Percentiles rank a stretch among this genome's conserved stretches.
Evolutionary conservation across 2,797 vertebrate genomes (phyloP).

Genomic region (Pygocentrus nattereri): DNA sequence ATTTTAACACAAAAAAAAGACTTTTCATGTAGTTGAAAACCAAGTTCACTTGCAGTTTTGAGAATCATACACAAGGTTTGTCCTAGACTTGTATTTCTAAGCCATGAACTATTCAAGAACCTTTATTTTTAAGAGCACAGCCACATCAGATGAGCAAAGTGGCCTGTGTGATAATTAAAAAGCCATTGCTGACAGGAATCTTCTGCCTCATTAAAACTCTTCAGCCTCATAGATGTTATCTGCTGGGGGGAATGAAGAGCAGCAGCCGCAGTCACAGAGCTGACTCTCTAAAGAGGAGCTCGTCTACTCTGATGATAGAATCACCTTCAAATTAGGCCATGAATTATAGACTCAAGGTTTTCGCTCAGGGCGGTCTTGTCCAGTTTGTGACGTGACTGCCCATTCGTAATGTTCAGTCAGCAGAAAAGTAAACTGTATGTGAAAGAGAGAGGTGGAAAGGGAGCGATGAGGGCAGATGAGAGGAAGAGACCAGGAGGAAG

Average conservation of each 20-base stretch:
- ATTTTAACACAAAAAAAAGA: no score
- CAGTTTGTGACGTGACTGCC: constrained; percentile 39
- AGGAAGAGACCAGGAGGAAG: background rate
- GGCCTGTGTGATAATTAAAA: constrained; percentile 72
- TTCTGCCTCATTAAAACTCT: constrained; percentile 71
- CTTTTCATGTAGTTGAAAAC: no score
- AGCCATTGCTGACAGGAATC: constrained; percentile 55
- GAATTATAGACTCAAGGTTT: constrained; percentile 68
- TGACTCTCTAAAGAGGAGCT: constrained; percentile 53
- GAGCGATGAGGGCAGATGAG: background rate
- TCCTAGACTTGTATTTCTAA: no score
- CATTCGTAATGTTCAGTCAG: constrained; percentile 34
- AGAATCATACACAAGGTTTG: no score
- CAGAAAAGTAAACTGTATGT: constrained; percentile 16
- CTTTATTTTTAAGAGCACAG: constrained; percentile 17
- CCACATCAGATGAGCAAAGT: constrained; percentile 62
- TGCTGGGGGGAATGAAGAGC: constrained; percentile 46
- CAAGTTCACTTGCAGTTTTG: no score
- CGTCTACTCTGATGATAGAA: constrained; percentile 60
- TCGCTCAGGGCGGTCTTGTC: constrained; percentile 46
- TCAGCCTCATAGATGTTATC: constrained; percentile 59
- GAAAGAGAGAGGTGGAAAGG: constrained; percentile 10
- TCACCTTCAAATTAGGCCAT: constrained; percentile 69
- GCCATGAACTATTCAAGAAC: background rate
- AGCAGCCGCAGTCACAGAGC: constrained; percentile 59